Evolutionary conservation across 1,140 invertebrate species (phyloP).

Genomic region (Triops longicaudatus): DNA sequence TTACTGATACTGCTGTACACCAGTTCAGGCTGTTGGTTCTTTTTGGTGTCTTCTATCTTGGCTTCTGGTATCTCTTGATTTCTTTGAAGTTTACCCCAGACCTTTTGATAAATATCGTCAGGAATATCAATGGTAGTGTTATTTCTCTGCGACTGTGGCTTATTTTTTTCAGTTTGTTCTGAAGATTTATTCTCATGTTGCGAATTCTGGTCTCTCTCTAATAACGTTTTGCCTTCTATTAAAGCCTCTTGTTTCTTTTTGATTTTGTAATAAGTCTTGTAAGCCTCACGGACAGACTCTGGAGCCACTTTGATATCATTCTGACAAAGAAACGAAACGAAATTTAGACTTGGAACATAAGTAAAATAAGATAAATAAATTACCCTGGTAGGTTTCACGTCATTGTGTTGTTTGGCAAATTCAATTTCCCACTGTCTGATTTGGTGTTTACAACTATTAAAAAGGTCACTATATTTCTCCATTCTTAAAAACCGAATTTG

Average conservation of each 20-base stretch:
- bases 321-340: constrained; percentile 40
- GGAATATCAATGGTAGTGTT: neutral
- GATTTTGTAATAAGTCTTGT: constrained; percentile 68
- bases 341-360: neutral
- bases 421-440: constrained; percentile 24
- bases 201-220: constrained; percentile 19
- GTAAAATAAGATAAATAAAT: constrained; percentile 7
- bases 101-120: neutral
- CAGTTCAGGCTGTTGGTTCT: neutral
- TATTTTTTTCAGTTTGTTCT: constrained; percentile 22
- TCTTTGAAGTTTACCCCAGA: constrained; percentile 22
- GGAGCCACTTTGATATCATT: constrained; percentile 67
- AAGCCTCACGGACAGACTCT: constrained; percentile 58
- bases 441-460: constrained; percentile 17
- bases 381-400: constrained; percentile 22
- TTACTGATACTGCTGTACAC: constrained; percentile 18
- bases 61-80: neutral
- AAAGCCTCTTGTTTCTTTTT: constrained; percentile 41
- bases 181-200: constrained; percentile 33
- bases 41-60: constrained; percentile 4
- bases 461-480: constrained; percentile 5
- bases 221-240: neutral
- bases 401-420: constrained; percentile 23
- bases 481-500: neutral
- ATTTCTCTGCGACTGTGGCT: constrained; percentile 16